Evolutionary conservation across 2,888 invertebrate genomes (phyloP).

Genomic region (Idaea biselata): DNA sequence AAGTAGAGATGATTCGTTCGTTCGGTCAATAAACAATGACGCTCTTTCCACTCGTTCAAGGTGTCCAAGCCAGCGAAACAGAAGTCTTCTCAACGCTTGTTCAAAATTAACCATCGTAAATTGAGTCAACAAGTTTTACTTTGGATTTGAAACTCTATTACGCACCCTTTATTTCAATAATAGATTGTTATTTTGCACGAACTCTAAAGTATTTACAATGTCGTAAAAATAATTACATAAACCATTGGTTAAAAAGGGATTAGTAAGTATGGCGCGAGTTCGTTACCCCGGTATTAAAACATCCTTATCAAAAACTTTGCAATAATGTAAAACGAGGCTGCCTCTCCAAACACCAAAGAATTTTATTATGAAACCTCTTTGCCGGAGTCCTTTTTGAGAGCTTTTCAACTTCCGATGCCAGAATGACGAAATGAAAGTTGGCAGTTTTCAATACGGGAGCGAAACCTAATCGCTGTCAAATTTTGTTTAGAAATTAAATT

Average conservation of each 20-base stretch:
- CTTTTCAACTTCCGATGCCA: conserved; percentile 38
- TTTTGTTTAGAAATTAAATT: conserved; percentile 17
- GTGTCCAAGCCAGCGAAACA: too few relatives aligned
- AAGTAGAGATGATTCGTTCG: too few relatives aligned
- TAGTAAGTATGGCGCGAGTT: conserved; percentile 27
- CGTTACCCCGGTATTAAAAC: conserved; percentile 34
- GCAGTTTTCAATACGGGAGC: conserved; percentile 33
- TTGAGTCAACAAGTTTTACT: background rate
- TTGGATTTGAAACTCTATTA: background rate
- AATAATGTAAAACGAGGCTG: conserved; percentile 42
- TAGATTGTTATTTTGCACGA: background rate
- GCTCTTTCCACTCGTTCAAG: too few relatives aligned
- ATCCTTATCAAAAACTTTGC: conserved; percentile 37
- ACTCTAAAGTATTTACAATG: conserved; percentile 4
- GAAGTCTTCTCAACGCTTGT: background rate
- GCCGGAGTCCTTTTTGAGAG: conserved; percentile 37
- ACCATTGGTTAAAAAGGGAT: conserved; percentile 21
- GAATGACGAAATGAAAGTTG: conserved; percentile 39
- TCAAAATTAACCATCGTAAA: background rate
- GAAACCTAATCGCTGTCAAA: conserved; percentile 27
- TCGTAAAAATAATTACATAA: conserved; percentile 13
- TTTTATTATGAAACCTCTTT: conserved; percentile 47
- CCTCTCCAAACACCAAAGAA: conserved; percentile 42
- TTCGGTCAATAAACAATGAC: too few relatives aligned
- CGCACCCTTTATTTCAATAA: background rate